Percentiles rank a stretch among this genome's conserved stretches.
Evolutionary conservation across 2,797 vertebrate species (phyloP).

Genomic region (Poeciliopsis presidionis): DNA sequence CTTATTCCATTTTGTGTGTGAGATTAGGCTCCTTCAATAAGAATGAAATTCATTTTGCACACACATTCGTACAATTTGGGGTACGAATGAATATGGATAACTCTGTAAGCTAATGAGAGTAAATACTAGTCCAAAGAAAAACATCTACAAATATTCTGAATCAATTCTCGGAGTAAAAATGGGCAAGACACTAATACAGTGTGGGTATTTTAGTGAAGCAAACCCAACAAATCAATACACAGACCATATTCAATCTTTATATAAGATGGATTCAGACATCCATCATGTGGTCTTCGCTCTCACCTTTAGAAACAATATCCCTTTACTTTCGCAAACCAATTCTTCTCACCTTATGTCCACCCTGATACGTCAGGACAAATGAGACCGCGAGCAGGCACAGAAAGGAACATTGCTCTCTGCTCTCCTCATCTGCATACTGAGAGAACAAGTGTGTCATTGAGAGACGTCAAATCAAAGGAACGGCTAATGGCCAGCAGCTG

Average conservation of each 20-base stretch:
- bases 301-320: background rate
- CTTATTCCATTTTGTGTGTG: background rate
- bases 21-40: background rate
- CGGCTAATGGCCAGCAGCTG: conserved; percentile 55
- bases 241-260: background rate
- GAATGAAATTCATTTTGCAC: background rate
- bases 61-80: background rate
- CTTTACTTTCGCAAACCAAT: background rate
- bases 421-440: conserved; percentile 66
- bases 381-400: background rate
- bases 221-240: background rate
- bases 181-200: background rate
- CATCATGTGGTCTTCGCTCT: background rate
- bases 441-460: conserved; percentile 73
- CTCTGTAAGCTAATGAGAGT: background rate
- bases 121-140: background rate
- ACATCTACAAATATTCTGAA: background rate
- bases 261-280: background rate
- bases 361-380: background rate
- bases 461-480: conserved; percentile 56
- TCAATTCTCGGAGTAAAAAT: background rate
- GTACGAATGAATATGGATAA: background rate
- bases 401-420: conserved; percentile 8
- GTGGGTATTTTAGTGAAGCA: background rate
- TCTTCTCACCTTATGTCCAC: background rate